Base-by-base conservation (phyloP, 2,113 vertebrate genomes). In the Cyphomyrus discorhynchus region DNA sequence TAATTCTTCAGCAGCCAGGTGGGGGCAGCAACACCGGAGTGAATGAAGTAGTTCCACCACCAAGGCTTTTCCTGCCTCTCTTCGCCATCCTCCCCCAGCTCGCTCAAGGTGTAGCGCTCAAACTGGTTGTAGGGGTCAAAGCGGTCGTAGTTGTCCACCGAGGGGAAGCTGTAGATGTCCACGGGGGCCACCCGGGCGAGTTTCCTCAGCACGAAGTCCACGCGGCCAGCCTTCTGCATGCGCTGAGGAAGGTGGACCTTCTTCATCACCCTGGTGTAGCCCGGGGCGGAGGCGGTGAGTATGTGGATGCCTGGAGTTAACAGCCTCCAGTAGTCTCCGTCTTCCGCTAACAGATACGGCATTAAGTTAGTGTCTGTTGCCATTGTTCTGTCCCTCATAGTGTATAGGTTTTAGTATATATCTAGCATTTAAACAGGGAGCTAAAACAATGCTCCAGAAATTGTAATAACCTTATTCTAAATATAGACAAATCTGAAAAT, bases 31-130 rank as follows among this genome's bases (percentile, higher is more conserved):
- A 95, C 92, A 39, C 95, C 96, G 6, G 97, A 94, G 5, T 97
- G 96, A 49, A 96, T 96, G 93, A 99, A 99, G 93, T 99, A 99
- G 3, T 95, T 95, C 98, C 98, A 99, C 98, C 98, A 99, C 98
- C 98, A 99, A 0, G 98, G 98, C 91, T 98, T 99, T 92, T 97
- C 96, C 95, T 95, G 15, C 46, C 90, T 0, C 86, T 94, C 95
- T 0, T 96, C 93, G 0, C 90, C 95, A 0, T 88, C 92, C 31
- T 93, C 94, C 1, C 42, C 90, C 0, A 84, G 50, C 0, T 93
- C 94, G 0, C 92, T 90, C 84, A 91, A 93, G 0, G 92, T 90
- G 0, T 95, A 93, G 70, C 94, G 95, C 90, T 96, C 95, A 45
- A 96, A 97, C 42, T 96, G 95, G 86, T 97, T 97, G 89, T 95